These are phyloP conservation scores for Hassar affinis DNA, from an alignment of 2,113 vertebrate species.

Conservation along the genomic window DNA sequence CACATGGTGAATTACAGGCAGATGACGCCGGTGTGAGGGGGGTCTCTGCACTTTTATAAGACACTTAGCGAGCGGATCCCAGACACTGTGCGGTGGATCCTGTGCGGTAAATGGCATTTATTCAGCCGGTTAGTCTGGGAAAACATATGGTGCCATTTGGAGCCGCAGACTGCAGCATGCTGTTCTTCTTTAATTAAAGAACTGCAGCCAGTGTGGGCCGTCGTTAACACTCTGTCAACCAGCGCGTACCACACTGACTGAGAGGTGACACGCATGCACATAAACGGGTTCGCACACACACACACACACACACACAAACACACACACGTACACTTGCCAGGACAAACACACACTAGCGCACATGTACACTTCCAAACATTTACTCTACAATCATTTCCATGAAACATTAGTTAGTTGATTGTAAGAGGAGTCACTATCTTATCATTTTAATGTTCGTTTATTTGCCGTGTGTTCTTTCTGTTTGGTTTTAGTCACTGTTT, in stretches of 20 bases:
- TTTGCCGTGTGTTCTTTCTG: constrained; percentile 50
- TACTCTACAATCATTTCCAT: constrained; percentile 55
- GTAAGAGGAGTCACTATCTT: background rate
- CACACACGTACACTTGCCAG: constrained; percentile 65
- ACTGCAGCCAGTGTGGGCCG: constrained; percentile 76
- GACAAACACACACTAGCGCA: constrained; percentile 53
- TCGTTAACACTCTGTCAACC: constrained; percentile 48
- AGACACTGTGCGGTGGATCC: constrained; percentile 71
- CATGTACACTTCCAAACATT: constrained; percentile 38
- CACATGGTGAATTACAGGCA: constrained; percentile 52
- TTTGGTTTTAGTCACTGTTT: constrained; percentile 60
- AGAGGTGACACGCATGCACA: constrained; percentile 42
- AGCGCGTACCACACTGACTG: constrained; percentile 30
- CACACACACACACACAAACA: constrained; percentile 44
- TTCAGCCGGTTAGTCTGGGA: constrained; percentile 85
- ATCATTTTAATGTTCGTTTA: constrained; percentile 29
- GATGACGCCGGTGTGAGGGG: constrained; percentile 55
- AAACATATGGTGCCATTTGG: constrained; percentile 96
- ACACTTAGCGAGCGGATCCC: constrained; percentile 69
- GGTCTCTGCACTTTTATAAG: constrained; percentile 68
- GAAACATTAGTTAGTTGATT: background rate
- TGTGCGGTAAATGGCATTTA: constrained; percentile 76
- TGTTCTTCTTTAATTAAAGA: constrained; percentile 96
- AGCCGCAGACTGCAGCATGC: constrained; percentile 83
- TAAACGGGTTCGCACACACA: constrained; percentile 40